phyloP scores from a whole-genome alignment of 2,797 vertebrate species.

The Lacerta agilis region DNA sequence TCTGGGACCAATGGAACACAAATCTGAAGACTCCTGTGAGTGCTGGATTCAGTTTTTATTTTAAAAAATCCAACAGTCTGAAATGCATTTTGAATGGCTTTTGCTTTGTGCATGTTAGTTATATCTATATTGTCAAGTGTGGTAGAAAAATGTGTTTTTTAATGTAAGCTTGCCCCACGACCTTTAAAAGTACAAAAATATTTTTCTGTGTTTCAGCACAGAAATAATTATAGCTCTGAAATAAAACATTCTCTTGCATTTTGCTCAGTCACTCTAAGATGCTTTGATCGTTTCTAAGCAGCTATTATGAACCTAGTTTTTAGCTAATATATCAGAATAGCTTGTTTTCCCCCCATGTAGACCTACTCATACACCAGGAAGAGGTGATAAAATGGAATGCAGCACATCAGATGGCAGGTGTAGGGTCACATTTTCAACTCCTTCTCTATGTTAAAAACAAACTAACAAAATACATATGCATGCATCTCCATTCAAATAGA shows the following conservation, averaged over 20 bases:
- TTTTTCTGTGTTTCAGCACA: neutral
- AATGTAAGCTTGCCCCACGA: neutral
- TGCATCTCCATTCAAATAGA: neutral
- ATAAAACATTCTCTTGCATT: neutral
- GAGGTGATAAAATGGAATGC: too few species aligned
- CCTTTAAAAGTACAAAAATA: neutral
- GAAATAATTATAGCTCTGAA: neutral
- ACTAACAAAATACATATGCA: too few species aligned
- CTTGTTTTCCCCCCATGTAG: too few species aligned
- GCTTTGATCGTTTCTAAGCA: conserved; percentile 25
- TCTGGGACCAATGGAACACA: conserved; percentile 69
- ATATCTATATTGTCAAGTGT: conserved; percentile 25
- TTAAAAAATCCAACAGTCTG: conserved; percentile 11
- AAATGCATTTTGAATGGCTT: conserved; percentile 45
- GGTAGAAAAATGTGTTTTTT: conserved; percentile 14
- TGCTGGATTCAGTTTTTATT: conserved; percentile 52
- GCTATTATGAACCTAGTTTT: conserved; percentile 13
- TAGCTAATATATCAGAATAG: neutral
- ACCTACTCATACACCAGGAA: neutral
- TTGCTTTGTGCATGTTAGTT: neutral
- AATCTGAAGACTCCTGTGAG: conserved; percentile 79
- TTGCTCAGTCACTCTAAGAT: neutral
- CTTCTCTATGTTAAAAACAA: too few species aligned
- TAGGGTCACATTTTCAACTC: neutral
- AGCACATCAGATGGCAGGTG: neutral